Conservation (phyloP, 2,113 vertebrate species). For the Herpailurus yagouaroundi region DNA sequence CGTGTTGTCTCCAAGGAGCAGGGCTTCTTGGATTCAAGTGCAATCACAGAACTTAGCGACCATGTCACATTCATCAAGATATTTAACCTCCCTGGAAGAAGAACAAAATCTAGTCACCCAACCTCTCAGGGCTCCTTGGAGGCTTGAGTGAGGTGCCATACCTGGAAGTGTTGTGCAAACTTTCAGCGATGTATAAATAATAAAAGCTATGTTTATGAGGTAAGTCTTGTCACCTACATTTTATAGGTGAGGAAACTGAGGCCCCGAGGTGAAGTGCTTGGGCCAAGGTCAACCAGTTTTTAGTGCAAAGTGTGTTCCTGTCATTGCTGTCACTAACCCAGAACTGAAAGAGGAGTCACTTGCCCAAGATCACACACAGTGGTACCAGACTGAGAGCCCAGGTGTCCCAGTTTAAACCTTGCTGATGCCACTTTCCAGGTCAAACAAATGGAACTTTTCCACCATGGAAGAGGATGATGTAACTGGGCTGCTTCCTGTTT, state of each 20-base stretch:
- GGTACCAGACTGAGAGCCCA: neutral
- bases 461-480: neutral
- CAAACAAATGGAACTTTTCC: neutral
- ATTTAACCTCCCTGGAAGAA: neutral
- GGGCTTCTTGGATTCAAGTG: neutral
- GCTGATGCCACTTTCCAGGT: neutral
- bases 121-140: neutral
- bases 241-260: constrained; percentile 1
- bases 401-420: neutral
- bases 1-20: neutral
- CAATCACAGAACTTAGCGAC: neutral
- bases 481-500: neutral
- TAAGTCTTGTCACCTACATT: neutral
- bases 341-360: neutral
- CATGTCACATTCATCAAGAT: neutral
- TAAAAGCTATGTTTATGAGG: neutral
- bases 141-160: neutral
- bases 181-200: neutral
- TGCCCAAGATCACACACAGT: neutral
- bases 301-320: neutral
- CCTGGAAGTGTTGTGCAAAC: neutral
- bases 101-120: neutral
- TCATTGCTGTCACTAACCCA: neutral
- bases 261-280: neutral
- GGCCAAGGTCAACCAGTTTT: neutral